Evolutionary conservation across 2,113 vertebrate species (phyloP), one percentile per base, ranked within the genome.

Genomic region (Nanorana parkeri): DNA sequence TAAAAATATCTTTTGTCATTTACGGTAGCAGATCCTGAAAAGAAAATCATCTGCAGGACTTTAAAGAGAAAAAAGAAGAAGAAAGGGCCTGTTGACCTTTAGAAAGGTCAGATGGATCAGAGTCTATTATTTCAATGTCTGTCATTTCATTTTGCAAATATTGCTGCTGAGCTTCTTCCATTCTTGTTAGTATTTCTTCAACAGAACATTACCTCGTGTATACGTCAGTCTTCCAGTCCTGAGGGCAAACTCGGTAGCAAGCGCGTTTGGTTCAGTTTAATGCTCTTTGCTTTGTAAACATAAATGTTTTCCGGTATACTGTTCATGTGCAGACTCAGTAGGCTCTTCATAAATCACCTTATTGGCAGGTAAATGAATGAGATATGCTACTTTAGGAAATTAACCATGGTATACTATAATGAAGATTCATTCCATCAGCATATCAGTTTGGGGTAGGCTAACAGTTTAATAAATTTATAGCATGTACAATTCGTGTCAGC

Each of bases 41-140:
- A 75, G 29, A 64, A 65, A 64, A 77, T 63, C 21, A 63, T 77
- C 60, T 65, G 23, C 17, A 23, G 28, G 6, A 36, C 54, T 77
- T 64, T 7, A 77, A 64, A 58, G 23, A 61, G 26, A 51, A 52
- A 26, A 41, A 52, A 52, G 13, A 11, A 52, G 21, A 11, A 32
- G 13, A 47, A 47, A 47, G 65, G 60, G 41, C 16, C 41, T 28
- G 74, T 47, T 52, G 74, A 77, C 74, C 74, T 77, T 64, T 77
- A 15, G 32, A 77, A 77, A 77, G 74, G 74, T 77, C 74, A 77
- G 36, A 26, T 13, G 74, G 36, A 77, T 77, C 74, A 64, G 36
- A 65, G 74, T 64, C 17, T 51, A 77, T 77, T 77, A 77, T 64
- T 76, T 77, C 60, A 63, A 77, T 64, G 74, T 4, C 74, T 77